Evolutionary conservation across 2,888 invertebrate species (phyloP).

Genomic region (Drosophila tripunctata): DNA sequence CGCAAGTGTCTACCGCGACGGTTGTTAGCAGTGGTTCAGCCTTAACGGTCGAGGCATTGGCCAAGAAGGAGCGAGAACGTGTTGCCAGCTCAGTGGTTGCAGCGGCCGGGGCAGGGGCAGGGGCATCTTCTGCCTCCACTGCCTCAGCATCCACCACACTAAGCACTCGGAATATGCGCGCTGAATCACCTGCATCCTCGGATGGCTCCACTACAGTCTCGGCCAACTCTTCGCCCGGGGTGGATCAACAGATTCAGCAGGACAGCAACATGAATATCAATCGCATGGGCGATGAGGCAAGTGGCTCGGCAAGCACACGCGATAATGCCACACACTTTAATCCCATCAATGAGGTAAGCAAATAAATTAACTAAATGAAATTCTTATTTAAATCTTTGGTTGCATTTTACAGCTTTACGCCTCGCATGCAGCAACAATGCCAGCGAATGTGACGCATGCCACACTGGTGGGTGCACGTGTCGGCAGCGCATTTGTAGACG

Average conservation of each 20-base stretch:
- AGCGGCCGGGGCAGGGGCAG: constrained; percentile 16
- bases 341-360: constrained; percentile 83
- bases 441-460: constrained; percentile 42
- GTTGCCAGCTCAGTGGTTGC: constrained; percentile 18
- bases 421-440: constrained; percentile 77
- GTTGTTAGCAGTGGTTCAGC: constrained; percentile 41
- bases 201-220: constrained; percentile 94
- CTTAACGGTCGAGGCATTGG: constrained; percentile 69
- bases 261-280: constrained; percentile 78
- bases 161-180: constrained; percentile 64
- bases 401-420: constrained; percentile 83
- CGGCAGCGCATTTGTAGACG: constrained; percentile 68
- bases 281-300: constrained; percentile 62
- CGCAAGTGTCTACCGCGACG: constrained; percentile 29
- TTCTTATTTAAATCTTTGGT: not conserved
- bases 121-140: constrained; percentile 38
- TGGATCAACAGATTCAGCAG: constrained; percentile 86
- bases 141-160: constrained; percentile 30
- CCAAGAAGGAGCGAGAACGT: constrained; percentile 73
- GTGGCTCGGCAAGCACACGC: constrained; percentile 22
- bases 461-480: constrained; percentile 40
- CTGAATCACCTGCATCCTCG: constrained; percentile 84
- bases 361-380: not conserved
- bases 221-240: constrained; percentile 92
- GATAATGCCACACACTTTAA: constrained; percentile 82